These are phyloP conservation scores for Carollia perspicillata DNA, from an alignment of 2,113 vertebrate genomes.

Conservation along the genomic window DNA sequence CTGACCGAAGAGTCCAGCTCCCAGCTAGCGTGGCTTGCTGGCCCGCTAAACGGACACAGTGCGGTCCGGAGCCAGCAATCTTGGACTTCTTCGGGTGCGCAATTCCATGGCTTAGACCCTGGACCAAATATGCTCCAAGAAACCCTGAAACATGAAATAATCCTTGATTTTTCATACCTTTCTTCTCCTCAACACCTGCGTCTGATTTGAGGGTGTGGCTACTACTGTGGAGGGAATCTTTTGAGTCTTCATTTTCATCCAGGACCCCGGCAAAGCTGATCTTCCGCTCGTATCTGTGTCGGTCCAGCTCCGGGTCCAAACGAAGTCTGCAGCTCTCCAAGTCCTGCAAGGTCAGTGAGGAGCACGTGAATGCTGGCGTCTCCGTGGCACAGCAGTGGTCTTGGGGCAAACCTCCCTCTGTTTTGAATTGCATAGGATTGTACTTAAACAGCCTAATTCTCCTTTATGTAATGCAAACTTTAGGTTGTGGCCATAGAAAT, in stretches of 20 bases:
- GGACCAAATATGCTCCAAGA: constrained; percentile 68
- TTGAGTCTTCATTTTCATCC: constrained; percentile 95
- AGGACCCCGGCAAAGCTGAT: constrained; percentile 99
- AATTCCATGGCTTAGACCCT: constrained; percentile 56
- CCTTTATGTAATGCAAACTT: neutral
- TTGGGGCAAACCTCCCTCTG: neutral
- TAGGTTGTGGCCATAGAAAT: neutral
- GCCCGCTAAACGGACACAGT: neutral
- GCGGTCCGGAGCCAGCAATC: neutral
- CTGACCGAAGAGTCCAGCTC: neutral
- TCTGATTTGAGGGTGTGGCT: constrained; percentile 99
- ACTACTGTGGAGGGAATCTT: constrained; percentile 98
- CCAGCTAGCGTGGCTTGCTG: neutral
- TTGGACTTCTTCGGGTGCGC: constrained; percentile 50
- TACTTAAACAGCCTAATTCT: neutral
- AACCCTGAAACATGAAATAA: constrained; percentile 50
- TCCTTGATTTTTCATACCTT: constrained; percentile 83
- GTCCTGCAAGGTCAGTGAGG: constrained; percentile 82
- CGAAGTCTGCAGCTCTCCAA: constrained; percentile 94
- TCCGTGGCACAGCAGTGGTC: rapidly evolving
- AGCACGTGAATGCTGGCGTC: neutral
- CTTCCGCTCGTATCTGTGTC: constrained; percentile 98
- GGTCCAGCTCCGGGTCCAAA: constrained; percentile 94
- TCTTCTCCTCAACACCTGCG: constrained; percentile 94
- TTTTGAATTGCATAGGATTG: neutral